Conservation (phyloP, 2,113 vertebrate species). For the Podarcis raffonei region DNA sequence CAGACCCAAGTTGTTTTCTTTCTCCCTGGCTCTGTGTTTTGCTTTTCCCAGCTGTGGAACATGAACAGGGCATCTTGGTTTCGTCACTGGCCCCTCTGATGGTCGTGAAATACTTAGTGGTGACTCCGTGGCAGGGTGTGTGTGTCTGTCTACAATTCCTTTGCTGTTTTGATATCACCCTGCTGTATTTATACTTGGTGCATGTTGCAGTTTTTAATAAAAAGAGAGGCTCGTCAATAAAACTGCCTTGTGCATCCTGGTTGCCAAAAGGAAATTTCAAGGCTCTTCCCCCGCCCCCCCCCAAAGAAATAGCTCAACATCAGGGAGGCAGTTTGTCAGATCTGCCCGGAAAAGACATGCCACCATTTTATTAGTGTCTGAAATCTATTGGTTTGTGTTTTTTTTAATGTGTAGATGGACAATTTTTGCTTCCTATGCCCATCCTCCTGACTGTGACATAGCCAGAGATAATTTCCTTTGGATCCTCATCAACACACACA, state of each 20-base stretch:
- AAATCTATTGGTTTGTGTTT: not conserved
- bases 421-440: not conserved
- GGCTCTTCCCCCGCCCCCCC: not conserved
- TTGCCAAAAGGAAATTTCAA: not conserved
- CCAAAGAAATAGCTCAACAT: not conserved
- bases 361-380: not conserved
- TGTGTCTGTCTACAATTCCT: not conserved
- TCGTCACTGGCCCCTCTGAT: not conserved
- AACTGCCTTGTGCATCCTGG: too few relatives aligned
- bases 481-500: not conserved
- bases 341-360: not conserved
- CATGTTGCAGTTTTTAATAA: not conserved
- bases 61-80: not conserved
- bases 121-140: not conserved
- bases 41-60: not conserved
- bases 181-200: not conserved
- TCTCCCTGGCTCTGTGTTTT: not conserved
- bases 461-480: not conserved
- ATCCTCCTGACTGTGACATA: not conserved
- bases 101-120: not conserved
- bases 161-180: not conserved
- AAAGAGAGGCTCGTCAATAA: too few relatives aligned
- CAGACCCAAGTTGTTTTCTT: not conserved
- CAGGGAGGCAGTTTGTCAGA: not conserved
- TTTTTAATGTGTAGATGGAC: not conserved